Percentiles rank a stretch among this genome's conserved stretches.
phyloP scores from a whole-genome alignment of 2,888 invertebrate genomes.

The Bedellia somnulentella region DNA sequence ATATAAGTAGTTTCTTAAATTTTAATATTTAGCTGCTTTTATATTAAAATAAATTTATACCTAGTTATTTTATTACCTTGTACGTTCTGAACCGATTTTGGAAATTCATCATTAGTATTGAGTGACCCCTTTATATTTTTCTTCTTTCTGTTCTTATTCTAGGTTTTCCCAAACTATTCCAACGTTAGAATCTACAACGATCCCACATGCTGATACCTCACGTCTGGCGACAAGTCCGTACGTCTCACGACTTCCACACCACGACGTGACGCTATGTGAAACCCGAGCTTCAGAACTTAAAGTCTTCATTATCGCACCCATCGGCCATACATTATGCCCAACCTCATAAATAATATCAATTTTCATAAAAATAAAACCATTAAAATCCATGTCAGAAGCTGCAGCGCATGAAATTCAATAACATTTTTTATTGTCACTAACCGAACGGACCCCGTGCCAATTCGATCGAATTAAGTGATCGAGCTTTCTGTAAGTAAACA shows the following conservation, averaged over 20 bases:
- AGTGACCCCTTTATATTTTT: background rate
- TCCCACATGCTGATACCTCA: background rate
- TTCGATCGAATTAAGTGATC: background rate
- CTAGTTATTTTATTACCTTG: too few relatives aligned
- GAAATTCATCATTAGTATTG: too few relatives aligned
- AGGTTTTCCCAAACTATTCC: background rate
- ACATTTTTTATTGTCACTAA: slow-evolving; percentile 4
- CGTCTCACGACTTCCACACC: slow-evolving; percentile 23
- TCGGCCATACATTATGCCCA: slow-evolving; percentile 23
- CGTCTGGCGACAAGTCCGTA: slow-evolving; percentile 6
- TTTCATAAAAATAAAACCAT: slow-evolving; percentile 20
- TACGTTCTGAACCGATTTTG: too few relatives aligned
- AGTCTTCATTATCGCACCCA: slow-evolving; percentile 35
- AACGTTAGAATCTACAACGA: slow-evolving; percentile 1
- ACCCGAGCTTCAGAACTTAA: slow-evolving; percentile 23
- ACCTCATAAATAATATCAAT: slow-evolving; percentile 24
- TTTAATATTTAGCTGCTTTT: too few relatives aligned
- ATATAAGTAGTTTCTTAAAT: too few relatives aligned
- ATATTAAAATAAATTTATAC: too few relatives aligned
- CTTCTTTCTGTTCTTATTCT: background rate
- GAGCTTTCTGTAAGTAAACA: background rate
- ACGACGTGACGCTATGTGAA: slow-evolving; percentile 30
- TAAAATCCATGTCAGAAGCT: slow-evolving; percentile 16
- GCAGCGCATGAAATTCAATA: slow-evolving; percentile 8
- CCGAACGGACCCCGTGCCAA: background rate